These are phyloP conservation scores for Drosophila oshimai DNA, from an alignment of 1,140 invertebrate species.

Conservation along the genomic window DNA sequence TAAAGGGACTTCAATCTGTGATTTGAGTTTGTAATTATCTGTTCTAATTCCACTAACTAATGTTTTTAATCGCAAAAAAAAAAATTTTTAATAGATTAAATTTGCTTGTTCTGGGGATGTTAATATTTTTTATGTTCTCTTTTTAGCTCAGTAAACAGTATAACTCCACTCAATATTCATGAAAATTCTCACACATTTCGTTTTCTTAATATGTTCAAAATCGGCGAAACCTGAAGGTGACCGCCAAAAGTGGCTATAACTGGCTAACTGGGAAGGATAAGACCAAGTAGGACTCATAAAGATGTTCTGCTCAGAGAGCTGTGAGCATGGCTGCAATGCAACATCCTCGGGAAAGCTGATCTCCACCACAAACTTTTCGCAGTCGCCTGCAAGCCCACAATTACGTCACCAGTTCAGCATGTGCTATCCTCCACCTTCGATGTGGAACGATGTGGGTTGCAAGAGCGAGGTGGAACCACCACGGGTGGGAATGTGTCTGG, in stretches of 20 bases:
- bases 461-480: slow-evolving; percentile 13
- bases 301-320: slow-evolving; percentile 58
- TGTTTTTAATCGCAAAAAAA: too few relatives aligned
- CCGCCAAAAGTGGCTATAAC: not conserved
- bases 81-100: too few relatives aligned
- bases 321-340: slow-evolving; percentile 40
- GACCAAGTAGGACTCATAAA: not conserved
- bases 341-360: slow-evolving; percentile 9
- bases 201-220: slow-evolving; percentile 42
- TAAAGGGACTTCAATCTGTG: not conserved
- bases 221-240: not conserved
- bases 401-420: slow-evolving; percentile 10
- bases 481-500: slow-evolving; percentile 50
- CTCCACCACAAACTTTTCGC: not conserved
- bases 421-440: slow-evolving; percentile 7
- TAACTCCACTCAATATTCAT: too few relatives aligned
- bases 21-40: not conserved
- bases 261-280: not conserved
- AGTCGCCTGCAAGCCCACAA: not conserved
- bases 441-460: not conserved
- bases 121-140: too few relatives aligned
- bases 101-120: too few relatives aligned
- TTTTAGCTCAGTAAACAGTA: not conserved
- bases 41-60: too few relatives aligned
- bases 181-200: not conserved